phyloP scores from a whole-genome alignment of 2,797 vertebrate species.

The Rhinogobio ventralis region DNA sequence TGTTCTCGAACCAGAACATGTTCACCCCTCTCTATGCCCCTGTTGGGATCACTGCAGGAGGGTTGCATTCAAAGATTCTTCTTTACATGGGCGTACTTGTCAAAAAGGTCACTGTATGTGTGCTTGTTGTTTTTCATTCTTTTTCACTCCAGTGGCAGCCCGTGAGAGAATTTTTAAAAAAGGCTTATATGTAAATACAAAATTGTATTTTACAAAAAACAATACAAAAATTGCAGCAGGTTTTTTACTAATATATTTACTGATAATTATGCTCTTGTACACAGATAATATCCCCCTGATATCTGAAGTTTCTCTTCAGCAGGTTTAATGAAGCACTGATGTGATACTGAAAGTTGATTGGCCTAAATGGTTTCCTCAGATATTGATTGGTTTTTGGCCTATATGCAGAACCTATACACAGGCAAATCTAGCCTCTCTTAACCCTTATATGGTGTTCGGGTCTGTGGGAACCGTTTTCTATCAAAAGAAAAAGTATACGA shows the following conservation, averaged over 20 bases:
- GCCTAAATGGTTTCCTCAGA: too few species aligned
- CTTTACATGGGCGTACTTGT: not conserved
- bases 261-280: not conserved
- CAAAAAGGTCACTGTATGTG: slow-evolving; percentile 12
- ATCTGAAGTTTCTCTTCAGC: not conserved
- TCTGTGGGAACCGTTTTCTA: too few species aligned
- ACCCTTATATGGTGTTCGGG: too few species aligned
- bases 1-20: slow-evolving; percentile 36
- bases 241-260: not conserved
- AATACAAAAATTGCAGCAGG: not conserved
- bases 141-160: not conserved
- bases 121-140: not conserved
- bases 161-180: not conserved
- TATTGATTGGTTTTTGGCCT: too few species aligned
- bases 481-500: too few species aligned
- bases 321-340: not conserved
- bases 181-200: not conserved
- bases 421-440: too few species aligned
- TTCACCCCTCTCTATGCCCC: slow-evolving; percentile 23
- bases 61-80: slow-evolving; percentile 10
- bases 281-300: not conserved
- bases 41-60: slow-evolving; percentile 15
- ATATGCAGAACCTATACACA: too few species aligned
- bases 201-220: not conserved
- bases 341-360: not conserved